Base-by-base conservation (phyloP, 2,113 vertebrate species). In the Columba livia region DNA sequence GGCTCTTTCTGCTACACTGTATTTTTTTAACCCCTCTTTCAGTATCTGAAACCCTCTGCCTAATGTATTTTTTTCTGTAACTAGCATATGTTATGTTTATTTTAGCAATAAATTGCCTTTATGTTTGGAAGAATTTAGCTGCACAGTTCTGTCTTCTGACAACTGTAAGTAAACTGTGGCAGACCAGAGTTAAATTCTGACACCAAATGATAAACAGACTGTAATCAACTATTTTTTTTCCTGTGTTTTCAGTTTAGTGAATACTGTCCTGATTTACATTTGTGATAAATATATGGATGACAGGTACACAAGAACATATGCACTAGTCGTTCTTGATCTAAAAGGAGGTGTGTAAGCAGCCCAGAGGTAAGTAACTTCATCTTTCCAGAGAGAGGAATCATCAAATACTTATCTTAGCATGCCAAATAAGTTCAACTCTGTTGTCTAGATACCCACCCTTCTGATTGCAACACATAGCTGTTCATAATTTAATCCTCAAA, bases 161-260 rank as follows among this genome's bases (percentile, higher is more conserved):
- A 87, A 89, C 34, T 74, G 48, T 86, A 83, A 82, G 42, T 25
- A 81, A 95, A 71, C 31, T 56, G 50, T 47, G 21, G 58, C 25
- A 93, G 40, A 75, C 4, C 11, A 93, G 21, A 94, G 82, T 25
- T 56, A 77, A 95, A 85, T 53, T 84, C 12, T n/a, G 79, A 71
- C 48, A 66, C 57, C 34, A 75, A 91, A 28, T 44, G 24, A 64
- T 78, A 91, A 96, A 89, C 17, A 84, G n/a, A 95, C 44, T 94
- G 48, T 73, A 88, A 70, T 82, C 42, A 95, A 92, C 57, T 89
- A 88, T 87, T 89, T 91, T 34, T 69, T 44, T 71, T 85, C 74
- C 90, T 47, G 18, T 47, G 44, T 47, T 47, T 47, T 47, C 81
- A 83, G 29, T 73, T 13, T n/a, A 90, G 62, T 25, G 48, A 93